These are phyloP conservation scores for Aricia agestis DNA, from an alignment of 1,140 invertebrate genomes.

Conservation along the genomic window DNA sequence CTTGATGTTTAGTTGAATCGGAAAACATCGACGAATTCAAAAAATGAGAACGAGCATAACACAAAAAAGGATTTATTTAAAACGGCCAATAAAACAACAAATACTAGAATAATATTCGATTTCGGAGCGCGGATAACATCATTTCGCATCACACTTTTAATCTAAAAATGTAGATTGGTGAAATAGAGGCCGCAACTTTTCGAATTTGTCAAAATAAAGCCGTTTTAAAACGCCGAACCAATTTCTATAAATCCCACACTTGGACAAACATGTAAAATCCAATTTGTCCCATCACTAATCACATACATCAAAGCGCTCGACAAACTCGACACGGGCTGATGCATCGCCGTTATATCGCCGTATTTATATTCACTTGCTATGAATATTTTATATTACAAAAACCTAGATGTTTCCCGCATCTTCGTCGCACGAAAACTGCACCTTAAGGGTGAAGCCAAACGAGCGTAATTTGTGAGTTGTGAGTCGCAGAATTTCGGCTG, in stretches of 20 bases:
- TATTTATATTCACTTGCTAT: background rate
- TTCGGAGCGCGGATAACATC: background rate
- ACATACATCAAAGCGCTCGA: slow-evolving; percentile 9
- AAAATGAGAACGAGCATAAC: too few species aligned
- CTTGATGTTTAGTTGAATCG: too few species aligned
- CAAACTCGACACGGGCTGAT: slow-evolving; percentile 6
- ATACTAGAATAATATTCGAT: background rate
- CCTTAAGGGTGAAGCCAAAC: too few species aligned
- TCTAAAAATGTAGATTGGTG: slow-evolving; percentile 8
- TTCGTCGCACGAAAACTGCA: too few species aligned
- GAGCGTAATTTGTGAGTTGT: too few species aligned
- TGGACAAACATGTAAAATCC: slow-evolving; percentile 11
- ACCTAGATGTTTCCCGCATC: too few species aligned
- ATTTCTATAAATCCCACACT: slow-evolving; percentile 11
- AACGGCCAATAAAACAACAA: background rate
- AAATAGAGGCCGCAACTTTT: slow-evolving; percentile 7
- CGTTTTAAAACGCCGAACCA: slow-evolving; percentile 6
- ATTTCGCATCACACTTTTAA: slow-evolving; percentile 1
- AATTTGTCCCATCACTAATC: slow-evolving; percentile 7
- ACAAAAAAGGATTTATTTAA: too few species aligned
- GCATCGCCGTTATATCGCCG: background rate
- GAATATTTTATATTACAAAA: background rate
- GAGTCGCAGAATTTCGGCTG: too few species aligned
- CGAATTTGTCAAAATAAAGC: background rate
- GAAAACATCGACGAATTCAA: too few species aligned